Conservation (phyloP, 2,797 vertebrate genomes). For the Champsocephalus gunnari region DNA sequence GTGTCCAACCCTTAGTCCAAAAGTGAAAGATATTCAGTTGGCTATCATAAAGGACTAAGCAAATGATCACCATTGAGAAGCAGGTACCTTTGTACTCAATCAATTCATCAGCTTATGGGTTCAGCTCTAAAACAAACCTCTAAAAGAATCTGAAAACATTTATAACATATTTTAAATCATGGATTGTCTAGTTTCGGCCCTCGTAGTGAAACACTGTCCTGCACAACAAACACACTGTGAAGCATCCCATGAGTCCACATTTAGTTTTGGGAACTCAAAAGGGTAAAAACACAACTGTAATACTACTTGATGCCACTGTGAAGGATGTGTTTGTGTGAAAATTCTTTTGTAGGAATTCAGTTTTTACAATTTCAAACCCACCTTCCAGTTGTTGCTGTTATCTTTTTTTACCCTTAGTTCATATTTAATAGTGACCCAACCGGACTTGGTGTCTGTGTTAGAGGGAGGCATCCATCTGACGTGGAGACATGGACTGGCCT, state of each 20-base stretch:
- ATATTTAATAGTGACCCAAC: conserved; percentile 92
- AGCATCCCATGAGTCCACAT: neutral
- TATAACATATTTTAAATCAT: neutral
- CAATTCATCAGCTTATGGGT: neutral
- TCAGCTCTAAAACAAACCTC: neutral
- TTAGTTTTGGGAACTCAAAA: neutral
- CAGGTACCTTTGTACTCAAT: too few relatives aligned
- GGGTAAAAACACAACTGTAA: neutral
- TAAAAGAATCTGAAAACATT: neutral
- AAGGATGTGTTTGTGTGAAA: neutral
- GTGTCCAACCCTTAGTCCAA: too few relatives aligned
- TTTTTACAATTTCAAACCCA: conserved; percentile 62
- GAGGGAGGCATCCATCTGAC: conserved; percentile 87
- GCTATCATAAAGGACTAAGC: too few relatives aligned
- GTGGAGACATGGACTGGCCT: conserved; percentile 79
- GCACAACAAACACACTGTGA: neutral
- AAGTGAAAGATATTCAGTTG: too few relatives aligned
- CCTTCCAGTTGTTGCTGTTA: conserved; percentile 86
- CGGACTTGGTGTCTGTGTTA: conserved; percentile 84
- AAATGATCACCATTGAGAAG: too few relatives aligned
- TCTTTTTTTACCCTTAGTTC: conserved; percentile 85
- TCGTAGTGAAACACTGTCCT: neutral
- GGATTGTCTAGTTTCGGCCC: too few relatives aligned
- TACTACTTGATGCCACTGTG: neutral
- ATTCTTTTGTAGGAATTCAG: neutral